phyloP scores from a whole-genome alignment of 2,113 vertebrate genomes.

The Monopterus albus region DNA sequence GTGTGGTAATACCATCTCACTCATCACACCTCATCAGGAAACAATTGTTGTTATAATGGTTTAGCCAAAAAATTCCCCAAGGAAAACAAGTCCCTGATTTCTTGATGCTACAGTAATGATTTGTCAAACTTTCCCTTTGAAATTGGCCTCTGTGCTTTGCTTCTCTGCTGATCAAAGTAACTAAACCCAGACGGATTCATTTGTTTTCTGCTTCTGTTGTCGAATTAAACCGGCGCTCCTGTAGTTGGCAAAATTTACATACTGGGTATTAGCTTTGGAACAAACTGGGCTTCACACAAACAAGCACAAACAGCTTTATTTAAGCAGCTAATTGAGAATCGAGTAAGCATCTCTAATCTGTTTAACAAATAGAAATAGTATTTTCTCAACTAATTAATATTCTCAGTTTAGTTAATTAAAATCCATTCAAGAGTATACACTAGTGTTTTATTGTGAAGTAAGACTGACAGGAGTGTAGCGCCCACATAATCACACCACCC shows the following conservation, averaged over 20 bases:
- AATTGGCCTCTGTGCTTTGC: constrained; percentile 59
- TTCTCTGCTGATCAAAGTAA: constrained; percentile 67
- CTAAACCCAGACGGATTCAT: constrained; percentile 52
- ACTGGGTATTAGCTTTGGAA: constrained; percentile 72
- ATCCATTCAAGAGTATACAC: constrained; percentile 42
- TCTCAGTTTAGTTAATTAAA: constrained; percentile 71
- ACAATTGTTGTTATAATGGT: constrained; percentile 11
- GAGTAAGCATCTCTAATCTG: constrained; percentile 81
- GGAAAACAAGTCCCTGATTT: constrained; percentile 17
- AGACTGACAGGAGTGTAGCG: constrained; percentile 57
- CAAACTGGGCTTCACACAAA: constrained; percentile 66
- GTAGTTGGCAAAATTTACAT: constrained; percentile 71
- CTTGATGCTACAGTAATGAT: constrained; percentile 17
- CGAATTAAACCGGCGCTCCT: constrained; percentile 52
- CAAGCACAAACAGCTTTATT: constrained; percentile 73
- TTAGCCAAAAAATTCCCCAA: constrained; percentile 8
- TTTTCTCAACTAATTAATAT: constrained; percentile 76
- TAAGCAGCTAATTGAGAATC: constrained; percentile 79
- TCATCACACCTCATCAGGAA: constrained; percentile 1
- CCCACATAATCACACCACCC: constrained; percentile 15
- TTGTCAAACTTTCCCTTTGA: constrained; percentile 60
- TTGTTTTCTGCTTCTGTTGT: constrained; percentile 60
- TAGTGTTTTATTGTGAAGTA: constrained; percentile 49
- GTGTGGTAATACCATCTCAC: background rate
- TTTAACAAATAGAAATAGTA: constrained; percentile 67